Conservation (phyloP, 2,113 vertebrate genomes). For the Holacanthus passer region DNA sequence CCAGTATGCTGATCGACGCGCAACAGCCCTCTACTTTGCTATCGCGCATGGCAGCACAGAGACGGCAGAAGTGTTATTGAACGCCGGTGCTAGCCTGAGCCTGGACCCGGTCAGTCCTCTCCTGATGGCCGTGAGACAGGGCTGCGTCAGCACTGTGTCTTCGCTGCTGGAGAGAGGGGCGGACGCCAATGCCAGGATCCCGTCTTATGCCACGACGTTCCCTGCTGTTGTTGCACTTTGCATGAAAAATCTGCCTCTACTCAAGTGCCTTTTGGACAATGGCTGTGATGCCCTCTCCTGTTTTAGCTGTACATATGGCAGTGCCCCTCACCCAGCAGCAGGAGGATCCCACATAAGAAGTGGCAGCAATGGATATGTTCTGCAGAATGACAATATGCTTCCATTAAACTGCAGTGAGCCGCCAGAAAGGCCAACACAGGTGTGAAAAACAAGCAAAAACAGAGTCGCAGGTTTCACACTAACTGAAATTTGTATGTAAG, state of each 20-base stretch:
- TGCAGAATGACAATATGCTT: slow-evolving; percentile 33
- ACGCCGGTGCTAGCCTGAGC: slow-evolving; percentile 89
- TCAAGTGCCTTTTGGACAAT: slow-evolving; percentile 91
- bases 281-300: slow-evolving; percentile 90
- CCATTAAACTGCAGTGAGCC: slow-evolving; percentile 65
- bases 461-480: neutral
- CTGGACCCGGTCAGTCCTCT: slow-evolving; percentile 91
- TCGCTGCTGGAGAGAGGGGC: slow-evolving; percentile 92
- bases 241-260: slow-evolving; percentile 87
- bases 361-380: slow-evolving; percentile 33
- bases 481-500: slow-evolving; percentile 8
- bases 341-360: slow-evolving; percentile 41
- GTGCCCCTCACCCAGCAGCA: slow-evolving; percentile 83
- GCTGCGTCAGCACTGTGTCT: slow-evolving; percentile 87
- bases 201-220: slow-evolving; percentile 88
- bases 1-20: slow-evolving; percentile 89
- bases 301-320: slow-evolving; percentile 89
- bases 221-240: slow-evolving; percentile 92
- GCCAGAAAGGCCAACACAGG: slow-evolving; percentile 67
- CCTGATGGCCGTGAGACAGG: slow-evolving; percentile 89
- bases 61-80: slow-evolving; percentile 88
- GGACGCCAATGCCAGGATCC: slow-evolving; percentile 86
- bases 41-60: slow-evolving; percentile 87
- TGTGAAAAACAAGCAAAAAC: slow-evolving; percentile 35
- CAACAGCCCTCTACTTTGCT: slow-evolving; percentile 90